Evolutionary conservation across 2,797 vertebrate species (phyloP).

Genomic region (Lacerta agilis): DNA sequence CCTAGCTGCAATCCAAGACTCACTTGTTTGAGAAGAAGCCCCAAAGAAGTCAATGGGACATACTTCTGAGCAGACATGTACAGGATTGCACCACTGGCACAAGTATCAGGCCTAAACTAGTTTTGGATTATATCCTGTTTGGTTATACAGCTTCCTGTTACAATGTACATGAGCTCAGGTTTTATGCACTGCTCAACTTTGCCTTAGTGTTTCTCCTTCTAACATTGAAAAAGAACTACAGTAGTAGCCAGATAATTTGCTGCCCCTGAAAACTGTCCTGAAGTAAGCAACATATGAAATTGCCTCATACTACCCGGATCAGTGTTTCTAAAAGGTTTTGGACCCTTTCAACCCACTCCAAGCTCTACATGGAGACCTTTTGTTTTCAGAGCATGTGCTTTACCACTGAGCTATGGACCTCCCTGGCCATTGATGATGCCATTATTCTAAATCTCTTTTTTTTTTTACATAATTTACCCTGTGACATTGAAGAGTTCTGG

Average conservation of each 20-base stretch:
- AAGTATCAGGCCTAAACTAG: background rate
- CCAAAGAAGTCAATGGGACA: too few species aligned
- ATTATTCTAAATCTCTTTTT: background rate
- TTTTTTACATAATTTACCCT: background rate
- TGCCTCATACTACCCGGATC: background rate
- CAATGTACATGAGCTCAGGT: background rate
- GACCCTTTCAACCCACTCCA: background rate
- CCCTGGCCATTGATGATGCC: background rate
- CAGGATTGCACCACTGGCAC: too few species aligned
- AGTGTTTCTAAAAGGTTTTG: background rate
- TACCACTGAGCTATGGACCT: background rate
- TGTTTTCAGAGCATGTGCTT: background rate
- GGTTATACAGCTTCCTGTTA: background rate
- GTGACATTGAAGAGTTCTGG: background rate
- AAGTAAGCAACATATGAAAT: background rate
- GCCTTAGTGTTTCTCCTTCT: background rate
- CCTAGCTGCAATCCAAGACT: too few species aligned
- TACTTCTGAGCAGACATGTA: too few species aligned
- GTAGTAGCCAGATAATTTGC: background rate
- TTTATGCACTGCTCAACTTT: background rate
- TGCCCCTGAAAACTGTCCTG: background rate
- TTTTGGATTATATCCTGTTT: background rate
- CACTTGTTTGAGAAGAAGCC: too few species aligned
- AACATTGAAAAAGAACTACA: background rate
- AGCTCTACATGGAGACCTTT: background rate